Evolutionary conservation across 2,888 invertebrate species (phyloP), one percentile per base, ranked within the genome.

Genomic region (Amphiduros pacificus): DNA sequence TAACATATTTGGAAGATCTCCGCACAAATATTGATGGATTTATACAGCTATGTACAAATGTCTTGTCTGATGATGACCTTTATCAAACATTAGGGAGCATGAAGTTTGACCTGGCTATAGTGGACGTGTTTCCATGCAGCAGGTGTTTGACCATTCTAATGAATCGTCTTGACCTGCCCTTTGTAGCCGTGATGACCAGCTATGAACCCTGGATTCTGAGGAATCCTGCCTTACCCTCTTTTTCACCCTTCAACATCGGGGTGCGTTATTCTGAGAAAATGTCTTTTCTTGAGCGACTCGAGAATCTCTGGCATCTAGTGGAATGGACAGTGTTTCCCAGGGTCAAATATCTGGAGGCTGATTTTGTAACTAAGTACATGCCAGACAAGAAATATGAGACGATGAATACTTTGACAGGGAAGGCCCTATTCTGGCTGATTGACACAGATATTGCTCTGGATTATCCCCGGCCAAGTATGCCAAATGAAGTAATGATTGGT

Each of bases 401-500:
- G 6, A 27, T 62, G 24, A 32, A 55, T 22, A 26, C 14, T 28
- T 28, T 66, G 9, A 52, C 62, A n/a, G 57, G 49, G 2, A 48
- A 40, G 36, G 49, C 55, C 14, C 32, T 57, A 17, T 32, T 66
- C 17, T 64, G 61, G 61, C 29, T 66, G 24, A 41, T 66, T n/a
- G 64, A 64, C 54, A 48, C 64, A 1, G 64, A 64, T 40, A 24
- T 60, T 1, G 36, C 61, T 3, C 51, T 66, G 20, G 66, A 66
- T 27, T 66, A 62, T 32, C 56, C 66, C 3, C 36, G 62, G 31
- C 66, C 66, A 5, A 53, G 50, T 4, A 64, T 64, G 63, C 61
- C 66, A n/a, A 64, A 66, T 51, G 64, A 60, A 52, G 56, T 64
- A 28, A 24, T 60, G n/a, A 53, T 64, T n/a, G 66, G 66, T 2